Percentiles rank a stretch among this genome's conserved stretches.
phyloP scores from a whole-genome alignment of 2,888 invertebrate genomes.

The Mythimna pallens region DNA sequence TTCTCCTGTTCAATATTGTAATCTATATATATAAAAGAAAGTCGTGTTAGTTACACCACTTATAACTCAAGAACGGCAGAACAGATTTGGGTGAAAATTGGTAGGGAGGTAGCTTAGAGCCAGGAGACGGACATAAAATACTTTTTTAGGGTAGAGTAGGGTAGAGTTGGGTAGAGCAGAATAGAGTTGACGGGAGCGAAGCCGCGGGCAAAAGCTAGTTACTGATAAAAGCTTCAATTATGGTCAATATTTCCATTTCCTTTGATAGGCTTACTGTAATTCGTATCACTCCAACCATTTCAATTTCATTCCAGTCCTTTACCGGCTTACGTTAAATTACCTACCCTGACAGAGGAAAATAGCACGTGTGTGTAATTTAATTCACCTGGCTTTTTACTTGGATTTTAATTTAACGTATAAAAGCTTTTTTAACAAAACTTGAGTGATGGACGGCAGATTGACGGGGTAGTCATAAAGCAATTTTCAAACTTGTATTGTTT shows the following conservation, averaged over 20 bases:
- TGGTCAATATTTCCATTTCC: not conserved
- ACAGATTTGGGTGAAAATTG: no score
- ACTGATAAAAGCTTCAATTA: not conserved
- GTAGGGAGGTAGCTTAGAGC: no score
- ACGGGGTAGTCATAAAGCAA: slow-evolving; percentile 19
- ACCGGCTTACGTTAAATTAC: slow-evolving; percentile 18
- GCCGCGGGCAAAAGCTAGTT: no score
- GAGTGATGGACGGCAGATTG: slow-evolving; percentile 3
- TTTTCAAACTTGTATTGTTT: slow-evolving; percentile 34
- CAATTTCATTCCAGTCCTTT: not conserved
- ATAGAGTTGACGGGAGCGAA: no score
- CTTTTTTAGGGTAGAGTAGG: no score
- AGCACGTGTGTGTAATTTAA: slow-evolving; percentile 21
- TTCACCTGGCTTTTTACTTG: slow-evolving; percentile 17
- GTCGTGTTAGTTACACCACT: no score
- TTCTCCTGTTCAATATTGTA: no score
- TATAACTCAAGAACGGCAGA: no score
- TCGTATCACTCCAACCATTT: slow-evolving; percentile 7
- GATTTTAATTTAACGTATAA: slow-evolving; percentile 18
- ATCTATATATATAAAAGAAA: no score
- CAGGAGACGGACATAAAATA: no score
- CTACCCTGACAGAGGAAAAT: slow-evolving; percentile 13
- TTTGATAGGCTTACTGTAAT: not conserved
- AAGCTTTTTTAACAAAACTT: slow-evolving; percentile 17
- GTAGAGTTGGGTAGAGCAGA: no score